Base-by-base conservation (phyloP, 2,797 vertebrate genomes). In the Champsocephalus esox region DNA sequence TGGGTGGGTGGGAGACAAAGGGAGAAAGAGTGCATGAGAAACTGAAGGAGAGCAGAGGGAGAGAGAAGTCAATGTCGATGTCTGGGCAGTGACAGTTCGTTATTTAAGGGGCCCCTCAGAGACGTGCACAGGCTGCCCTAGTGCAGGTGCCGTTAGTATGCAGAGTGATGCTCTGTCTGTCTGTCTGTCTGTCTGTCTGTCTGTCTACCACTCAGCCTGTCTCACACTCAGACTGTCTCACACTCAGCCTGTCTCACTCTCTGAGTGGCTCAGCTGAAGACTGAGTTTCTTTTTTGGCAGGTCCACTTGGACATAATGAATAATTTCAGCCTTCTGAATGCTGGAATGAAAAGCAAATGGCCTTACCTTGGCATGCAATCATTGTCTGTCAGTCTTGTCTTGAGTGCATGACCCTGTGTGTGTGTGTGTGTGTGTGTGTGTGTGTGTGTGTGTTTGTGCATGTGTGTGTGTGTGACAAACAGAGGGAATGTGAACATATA, bases 11-110 rank as follows among this genome's bases (percentile, higher is more conserved):
- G 56, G 43, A 8, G 65, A 80, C 54, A 78, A 78, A 77, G 70
- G 70, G 80, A 85, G 57, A 86, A 70, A 82, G 74, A 82, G 82
- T 83, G 77, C 75, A 77, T 48, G 87, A 66, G 80, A 86, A 85
- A 74, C 57, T 79, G 70, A 76, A 81, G 73, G 68, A 62, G 67
- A 60, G 52, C 74, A 72, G 82, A 82, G 68, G 60, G 73, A 65
- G 80, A 67, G 79, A 77, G 85, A 87, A 90, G 91, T 91, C 89
- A 92, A 89, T 90, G 89, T 92, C 86, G 87, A 76, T 84, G 93
- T 94, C 91, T 93, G 90, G 92, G 84, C 91, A 91, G 91, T 94
- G 94, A 94, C 93, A 94, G 92, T 92, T 88, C 74, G 85, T 93
- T 93, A 94, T 93, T 94, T 92, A 93, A 84, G 87, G 91, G 91